These are phyloP conservation scores for Falcaria lacertinaria DNA, from an alignment of 2,888 invertebrate genomes.

Conservation along the genomic window DNA sequence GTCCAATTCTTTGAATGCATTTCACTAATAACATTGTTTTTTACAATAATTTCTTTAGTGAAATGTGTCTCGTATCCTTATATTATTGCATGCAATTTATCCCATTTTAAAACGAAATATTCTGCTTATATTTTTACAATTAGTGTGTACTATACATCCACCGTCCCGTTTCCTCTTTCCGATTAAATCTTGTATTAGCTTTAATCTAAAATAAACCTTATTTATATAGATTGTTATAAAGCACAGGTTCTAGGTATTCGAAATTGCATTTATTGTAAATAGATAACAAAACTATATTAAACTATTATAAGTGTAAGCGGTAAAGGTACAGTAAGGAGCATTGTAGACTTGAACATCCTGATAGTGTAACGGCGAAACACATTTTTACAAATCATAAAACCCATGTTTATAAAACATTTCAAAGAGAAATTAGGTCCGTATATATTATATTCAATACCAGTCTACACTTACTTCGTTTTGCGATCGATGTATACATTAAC, in stretches of 20 bases:
- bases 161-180: constrained; percentile 78
- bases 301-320: constrained; percentile 47
- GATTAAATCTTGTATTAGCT: constrained; percentile 69
- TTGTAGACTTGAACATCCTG: background rate
- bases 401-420: too few species aligned
- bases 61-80: constrained; percentile 9
- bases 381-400: too few species aligned
- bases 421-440: too few species aligned
- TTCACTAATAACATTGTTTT: constrained; percentile 12
- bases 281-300: constrained; percentile 48
- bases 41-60: constrained; percentile 10
- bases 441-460: too few species aligned
- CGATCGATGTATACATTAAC: too few species aligned
- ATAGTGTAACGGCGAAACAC: too few species aligned
- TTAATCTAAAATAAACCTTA: constrained; percentile 68
- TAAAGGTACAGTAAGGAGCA: constrained; percentile 27
- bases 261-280: constrained; percentile 78
- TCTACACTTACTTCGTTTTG: too few species aligned
- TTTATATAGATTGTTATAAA: constrained; percentile 78
- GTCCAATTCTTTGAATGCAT: background rate
- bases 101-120: constrained; percentile 33
- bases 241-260: constrained; percentile 77
- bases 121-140: constrained; percentile 64
- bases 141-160: constrained; percentile 65
- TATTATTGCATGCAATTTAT: constrained; percentile 41